Percentiles rank a stretch among this genome's conserved stretches.
phyloP scores from a whole-genome alignment of 2,113 vertebrate species.

The Antechinus flavipes region DNA sequence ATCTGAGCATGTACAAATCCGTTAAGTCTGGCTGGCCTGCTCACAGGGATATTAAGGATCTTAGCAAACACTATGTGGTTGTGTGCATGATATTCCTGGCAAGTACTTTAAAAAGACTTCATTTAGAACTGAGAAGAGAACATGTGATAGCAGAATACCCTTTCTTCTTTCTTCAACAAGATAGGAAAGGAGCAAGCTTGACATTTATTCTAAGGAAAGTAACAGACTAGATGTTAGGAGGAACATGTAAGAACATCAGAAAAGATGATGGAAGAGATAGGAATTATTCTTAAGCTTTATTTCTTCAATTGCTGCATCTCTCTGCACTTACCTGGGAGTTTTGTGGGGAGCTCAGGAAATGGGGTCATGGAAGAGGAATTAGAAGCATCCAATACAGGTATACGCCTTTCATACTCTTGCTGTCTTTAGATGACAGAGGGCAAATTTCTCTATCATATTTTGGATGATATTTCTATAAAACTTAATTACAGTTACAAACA shows the following conservation, averaged over 20 bases:
- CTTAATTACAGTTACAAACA: background rate
- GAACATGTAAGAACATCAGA: background rate
- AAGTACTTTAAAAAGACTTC: conserved; percentile 19
- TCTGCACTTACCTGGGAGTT: background rate
- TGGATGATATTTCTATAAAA: background rate
- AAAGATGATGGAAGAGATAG: background rate
- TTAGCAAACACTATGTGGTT: conserved; percentile 9
- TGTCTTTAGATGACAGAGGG: background rate
- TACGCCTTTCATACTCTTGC: background rate
- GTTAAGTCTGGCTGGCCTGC: background rate
- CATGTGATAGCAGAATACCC: background rate
- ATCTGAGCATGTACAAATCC: background rate
- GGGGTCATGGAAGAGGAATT: background rate
- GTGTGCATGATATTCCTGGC: conserved; percentile 1
- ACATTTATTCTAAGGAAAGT: background rate
- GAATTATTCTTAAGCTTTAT: background rate
- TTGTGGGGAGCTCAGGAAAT: background rate
- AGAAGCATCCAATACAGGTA: background rate
- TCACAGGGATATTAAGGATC: background rate
- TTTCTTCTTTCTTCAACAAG: conserved; percentile 15
- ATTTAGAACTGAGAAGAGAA: conserved; percentile 4
- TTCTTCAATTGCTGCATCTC: background rate
- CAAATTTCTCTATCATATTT: background rate
- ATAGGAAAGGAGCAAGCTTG: conserved; percentile 33
- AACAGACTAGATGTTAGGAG: conserved; percentile 16